Conservation (phyloP, 1,140 invertebrate species). For the Drosophila burlai region DNA sequence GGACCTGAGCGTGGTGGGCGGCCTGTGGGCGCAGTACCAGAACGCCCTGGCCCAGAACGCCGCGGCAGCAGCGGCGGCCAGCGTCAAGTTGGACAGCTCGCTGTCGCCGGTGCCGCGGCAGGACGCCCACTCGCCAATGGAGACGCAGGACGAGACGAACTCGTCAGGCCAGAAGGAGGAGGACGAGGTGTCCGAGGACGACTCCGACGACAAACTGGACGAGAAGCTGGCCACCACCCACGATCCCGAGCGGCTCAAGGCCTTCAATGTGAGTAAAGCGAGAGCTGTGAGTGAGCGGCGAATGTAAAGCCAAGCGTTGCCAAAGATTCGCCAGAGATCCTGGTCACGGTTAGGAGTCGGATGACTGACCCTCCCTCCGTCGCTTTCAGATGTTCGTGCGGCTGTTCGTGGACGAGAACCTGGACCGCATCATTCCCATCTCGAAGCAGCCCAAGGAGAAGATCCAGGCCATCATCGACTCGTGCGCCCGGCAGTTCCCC, state of each 20-base stretch:
- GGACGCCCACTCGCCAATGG: slow-evolving; percentile 85
- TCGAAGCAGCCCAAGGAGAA: slow-evolving; percentile 99
- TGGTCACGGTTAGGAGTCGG: background rate
- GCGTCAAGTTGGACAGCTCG: slow-evolving; percentile 73
- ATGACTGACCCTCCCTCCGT: slow-evolving; percentile 10
- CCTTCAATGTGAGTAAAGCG: slow-evolving; percentile 94
- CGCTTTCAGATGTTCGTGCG: slow-evolving; percentile 97
- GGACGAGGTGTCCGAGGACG: slow-evolving; percentile 96
- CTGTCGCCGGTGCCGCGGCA: slow-evolving; percentile 78
- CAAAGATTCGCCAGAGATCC: slow-evolving; percentile 47
- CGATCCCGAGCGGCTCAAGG: slow-evolving; percentile 97
- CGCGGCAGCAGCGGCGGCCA: slow-evolving; percentile 70
- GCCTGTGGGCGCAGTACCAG: slow-evolving; percentile 92
- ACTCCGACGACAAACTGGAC: slow-evolving; percentile 95
- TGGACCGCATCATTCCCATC: slow-evolving; percentile 98
- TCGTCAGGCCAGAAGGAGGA: slow-evolving; percentile 97
- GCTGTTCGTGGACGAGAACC: slow-evolving; percentile 98
- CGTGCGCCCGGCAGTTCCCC: slow-evolving; percentile 97
- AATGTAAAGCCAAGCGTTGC: slow-evolving; percentile 81
- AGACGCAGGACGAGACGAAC: slow-evolving; percentile 95
- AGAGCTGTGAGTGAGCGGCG: slow-evolving; percentile 36
- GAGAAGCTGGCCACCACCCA: slow-evolving; percentile 91
- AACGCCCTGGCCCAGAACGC: slow-evolving; percentile 82
- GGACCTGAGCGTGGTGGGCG: slow-evolving; percentile 87
- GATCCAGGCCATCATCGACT: slow-evolving; percentile 98